Evolutionary conservation across 1,140 invertebrate species (phyloP), one percentile per base, ranked within the genome.

Genomic region (Heliconius congener): DNA sequence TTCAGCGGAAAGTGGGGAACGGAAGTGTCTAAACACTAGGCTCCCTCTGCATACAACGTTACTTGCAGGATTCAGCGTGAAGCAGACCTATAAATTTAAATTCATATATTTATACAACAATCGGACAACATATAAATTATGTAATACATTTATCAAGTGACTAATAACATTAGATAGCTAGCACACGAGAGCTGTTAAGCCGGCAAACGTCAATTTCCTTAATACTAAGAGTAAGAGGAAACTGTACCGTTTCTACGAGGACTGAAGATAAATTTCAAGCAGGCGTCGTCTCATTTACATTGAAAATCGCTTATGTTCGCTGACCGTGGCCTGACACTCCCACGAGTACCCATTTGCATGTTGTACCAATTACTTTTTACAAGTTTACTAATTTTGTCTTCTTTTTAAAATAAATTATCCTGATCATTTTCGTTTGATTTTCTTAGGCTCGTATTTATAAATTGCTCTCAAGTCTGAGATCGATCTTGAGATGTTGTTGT

Each of bases 361-460:
- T 85, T 84, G 86, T 87, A 86, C 83, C 88, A 91, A 91, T 91
- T 90, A 91, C 87, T 89, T 91, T 88, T 88, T 87, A 91, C 85
- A 90, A 90, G 84, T 91, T 85, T 83, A 86, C 89, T 89, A 91
- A 91, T 92, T 92, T 88, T 84, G 50, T 77, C 70, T 52, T 46
- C 42, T 83, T 81, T 74, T 79, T 71, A 77, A 81, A 78, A 79
- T 81, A 83, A 76, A 78, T 81, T 83, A 77, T 76, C 34, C 70
- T 37, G 57, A 75, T 60, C 4, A 42, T 52, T 57, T 57, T 77
- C 71, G 66, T 73, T 37, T 27, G 11, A 30, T 3, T 3, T 30
- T 66, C n/a, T 66, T 46, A 46, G 42, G 42, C 42, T 46, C 1
- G 42, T 46, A 16, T 46, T 46, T 46, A 46, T 46, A 46, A 16